A percentile compares a stretch with the other conserved stretches of the same genome.
Conservation (phyloP, 1,140 invertebrate genomes). For the Ceratoteleas bidentatus region DNA sequence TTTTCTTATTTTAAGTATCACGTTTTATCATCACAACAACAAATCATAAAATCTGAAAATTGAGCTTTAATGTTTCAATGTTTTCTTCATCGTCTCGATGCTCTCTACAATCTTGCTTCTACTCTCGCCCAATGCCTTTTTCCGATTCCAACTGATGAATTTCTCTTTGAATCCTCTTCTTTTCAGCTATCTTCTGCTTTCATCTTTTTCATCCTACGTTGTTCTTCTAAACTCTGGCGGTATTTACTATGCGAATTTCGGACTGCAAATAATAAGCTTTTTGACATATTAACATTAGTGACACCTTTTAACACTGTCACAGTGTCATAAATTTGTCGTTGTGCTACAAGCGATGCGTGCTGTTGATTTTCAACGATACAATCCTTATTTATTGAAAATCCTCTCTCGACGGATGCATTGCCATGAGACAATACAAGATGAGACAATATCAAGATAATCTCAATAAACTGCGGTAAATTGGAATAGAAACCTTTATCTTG, state of each 20-base stretch:
- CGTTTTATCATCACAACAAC: too few species aligned
- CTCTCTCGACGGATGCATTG: slow-evolving; percentile 60
- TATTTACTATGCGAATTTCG: slow-evolving; percentile 22
- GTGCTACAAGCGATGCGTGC: slow-evolving; percentile 55
- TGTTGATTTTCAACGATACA: slow-evolving; percentile 58
- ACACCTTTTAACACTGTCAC: slow-evolving; percentile 1
- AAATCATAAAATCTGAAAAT: too few species aligned
- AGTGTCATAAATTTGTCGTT: slow-evolving; percentile 52
- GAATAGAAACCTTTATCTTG: background rate
- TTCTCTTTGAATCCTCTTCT: slow-evolving; percentile 2
- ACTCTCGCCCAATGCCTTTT: slow-evolving; percentile 13
- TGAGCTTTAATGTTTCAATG: too few species aligned
- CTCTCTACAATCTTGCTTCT: slow-evolving; percentile 9
- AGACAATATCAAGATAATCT: slow-evolving; percentile 30
- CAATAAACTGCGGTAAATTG: background rate
- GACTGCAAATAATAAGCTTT: background rate
- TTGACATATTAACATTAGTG: too few species aligned
- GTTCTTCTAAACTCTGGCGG: too few species aligned
- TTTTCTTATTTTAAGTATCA: too few species aligned
- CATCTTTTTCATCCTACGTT: too few species aligned
- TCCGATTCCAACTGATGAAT: slow-evolving; percentile 13
- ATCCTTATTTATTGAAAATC: slow-evolving; percentile 63
- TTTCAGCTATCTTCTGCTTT: background rate
- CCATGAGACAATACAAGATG: too few species aligned
- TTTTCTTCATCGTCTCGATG: slow-evolving; percentile 16